Base-by-base conservation (phyloP, 2,113 vertebrate genomes). In the Chaetops frenatus region DNA sequence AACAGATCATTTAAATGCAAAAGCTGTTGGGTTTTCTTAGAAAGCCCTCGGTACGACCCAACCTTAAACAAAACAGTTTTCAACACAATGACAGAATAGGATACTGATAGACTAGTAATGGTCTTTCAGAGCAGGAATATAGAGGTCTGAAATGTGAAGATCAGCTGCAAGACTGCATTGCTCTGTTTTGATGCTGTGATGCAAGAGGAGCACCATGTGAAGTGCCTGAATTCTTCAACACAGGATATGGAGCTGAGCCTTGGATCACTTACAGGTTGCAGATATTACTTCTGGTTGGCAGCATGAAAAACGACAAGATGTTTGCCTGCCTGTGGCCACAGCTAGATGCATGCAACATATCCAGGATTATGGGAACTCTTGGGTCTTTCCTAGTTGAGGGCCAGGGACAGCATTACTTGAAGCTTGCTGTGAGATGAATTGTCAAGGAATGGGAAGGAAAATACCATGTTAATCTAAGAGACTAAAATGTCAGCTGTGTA, bases 151-250 rank as follows among this genome's bases (percentile, higher is more conserved):
- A 74, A 66, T 7, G 3, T 35, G 64, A 62, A 90, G 50, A 10
- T 56, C 29, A 28, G 11, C 28, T 74, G 21, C 22, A 62, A 78
- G 69, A 12, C 35, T 58, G 29, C 38, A 24, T 19, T 62, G 17
- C 18, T 64, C 27, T 48, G 73, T 57, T 62, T 24, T 66, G 38
- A 24, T 22, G 44, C 19, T 0, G 0, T 2, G 3, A 14, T 54
- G 15, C 60, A 78, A 56, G 35, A 70, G 20, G 15, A 77, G 9
- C 13, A 12, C 16, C 42, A 5, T 3, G 7, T 56, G n/a, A 73
- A 86, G n/a, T 28, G 28, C 35, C 42, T 72, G 45, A 23, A 38
- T 16, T 47, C 47, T 70, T 77, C 33, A 66, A 70, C 20, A 36
- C 4, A 53, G 50, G 9, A 38, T 2, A 1, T 27, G 24, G 29